Evolutionary conservation across 2,113 vertebrate species (phyloP), one percentile per base, ranked within the genome.

Genomic region (Nerophis ophidion): DNA sequence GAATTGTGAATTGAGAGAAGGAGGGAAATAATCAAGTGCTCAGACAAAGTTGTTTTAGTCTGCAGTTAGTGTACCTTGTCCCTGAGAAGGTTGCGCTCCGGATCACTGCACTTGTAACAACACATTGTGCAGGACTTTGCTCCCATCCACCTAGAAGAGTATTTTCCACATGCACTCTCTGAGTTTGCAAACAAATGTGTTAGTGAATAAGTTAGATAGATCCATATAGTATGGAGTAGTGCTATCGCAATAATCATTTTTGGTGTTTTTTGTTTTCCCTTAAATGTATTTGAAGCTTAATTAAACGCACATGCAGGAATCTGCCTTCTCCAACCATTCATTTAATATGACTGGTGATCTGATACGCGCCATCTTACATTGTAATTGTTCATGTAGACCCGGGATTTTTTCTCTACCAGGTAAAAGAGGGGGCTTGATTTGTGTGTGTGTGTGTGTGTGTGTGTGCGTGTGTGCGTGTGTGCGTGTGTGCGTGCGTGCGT

Each of bases 331-430:
- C 15, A 57, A 60, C 17, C 33, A 70, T 50, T 50, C 1, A 33
- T 65, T 68, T 60, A n/a, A 35, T 26, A 7, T 50, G 11, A 47
- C 58, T 9, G 33, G 55, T 66, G 49, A 78, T 55, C 52, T 68
- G 50, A 76, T 81, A 70, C 12, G 52, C 52, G 68, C 55, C 51
- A 36, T 45, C 6, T 74, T 69, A 59, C 70, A 54, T 61, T 38
- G 57, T 57, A 68, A 72, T 84, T 81, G 71, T 75, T 75, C 53
- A 49, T 48, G 60, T 58, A 35, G 7, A 53, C 14, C 11, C 2
- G 4, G 26, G 26, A 26, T 26, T 26, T 26, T 26, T 26, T 26
- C 26, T 26, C 26, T 26, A 26, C 26, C 26, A 4, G 26, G 26
- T 2, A 3, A 3, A 26, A 26, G 26, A 4, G 26, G 26, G 26